A percentile compares a stretch with the other conserved stretches of the same genome.
phyloP scores from a whole-genome alignment of 2,888 invertebrate species.

The Xestia rhomboidea region DNA sequence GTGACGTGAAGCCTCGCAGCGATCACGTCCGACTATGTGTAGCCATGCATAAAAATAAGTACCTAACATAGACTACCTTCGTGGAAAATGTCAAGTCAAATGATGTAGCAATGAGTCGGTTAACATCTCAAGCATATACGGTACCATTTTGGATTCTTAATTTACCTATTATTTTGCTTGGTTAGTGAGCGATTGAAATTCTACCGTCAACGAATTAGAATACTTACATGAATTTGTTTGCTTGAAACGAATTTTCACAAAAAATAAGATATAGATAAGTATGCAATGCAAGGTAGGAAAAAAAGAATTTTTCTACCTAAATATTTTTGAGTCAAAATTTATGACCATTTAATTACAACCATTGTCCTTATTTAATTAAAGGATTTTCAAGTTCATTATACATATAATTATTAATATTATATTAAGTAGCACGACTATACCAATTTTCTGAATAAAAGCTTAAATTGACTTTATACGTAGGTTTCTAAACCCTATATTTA shows the following conservation, averaged over 20 bases:
- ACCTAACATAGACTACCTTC: background rate
- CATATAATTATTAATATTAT: too few relatives aligned
- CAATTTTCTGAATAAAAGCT: constrained; percentile 19
- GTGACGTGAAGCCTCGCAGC: constrained; percentile 37
- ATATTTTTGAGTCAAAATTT: constrained; percentile 6
- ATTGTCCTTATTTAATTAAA: background rate
- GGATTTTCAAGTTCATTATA: background rate
- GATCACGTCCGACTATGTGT: constrained; percentile 39
- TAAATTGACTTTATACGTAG: constrained; percentile 37
- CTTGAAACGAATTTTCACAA: background rate
- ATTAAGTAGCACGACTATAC: constrained; percentile 10
- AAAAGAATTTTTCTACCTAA: background rate
- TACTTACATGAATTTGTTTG: background rate
- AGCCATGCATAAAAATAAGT: constrained; percentile 44
- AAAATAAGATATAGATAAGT: background rate
- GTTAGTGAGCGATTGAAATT: constrained; percentile 3
- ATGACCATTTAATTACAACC: constrained; percentile 12
- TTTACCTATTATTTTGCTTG: constrained; percentile 18
- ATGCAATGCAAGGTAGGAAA: background rate
- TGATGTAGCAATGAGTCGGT: constrained; percentile 41
- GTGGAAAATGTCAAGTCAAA: constrained; percentile 43
- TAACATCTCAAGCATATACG: constrained; percentile 17
- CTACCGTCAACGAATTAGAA: background rate
- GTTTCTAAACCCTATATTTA: constrained; percentile 4
- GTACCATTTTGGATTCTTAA: constrained; percentile 1